Base-by-base conservation (phyloP, 2,888 invertebrate species). In the Rhingia rostrata region DNA sequence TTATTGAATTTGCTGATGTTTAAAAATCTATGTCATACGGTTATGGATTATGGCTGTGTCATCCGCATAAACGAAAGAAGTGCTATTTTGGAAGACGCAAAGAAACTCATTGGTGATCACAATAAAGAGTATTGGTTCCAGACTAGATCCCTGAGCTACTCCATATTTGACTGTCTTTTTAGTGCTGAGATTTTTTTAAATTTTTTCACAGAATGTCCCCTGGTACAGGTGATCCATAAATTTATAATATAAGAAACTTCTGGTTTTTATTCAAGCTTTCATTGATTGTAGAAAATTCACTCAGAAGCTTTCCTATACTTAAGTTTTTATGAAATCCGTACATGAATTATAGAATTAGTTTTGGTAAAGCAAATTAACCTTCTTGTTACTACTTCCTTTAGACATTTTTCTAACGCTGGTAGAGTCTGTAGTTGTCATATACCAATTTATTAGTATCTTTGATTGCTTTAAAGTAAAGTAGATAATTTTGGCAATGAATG, bases 121-220 rank as follows among this genome's bases (percentile, higher is more conserved):
- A n/a, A 73, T 63, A 6, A 45, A 73, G 6, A 73, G 22, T 10
- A 69, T n/a, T 12, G 41, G 54, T 4, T 43, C 67, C 14, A 72
- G 12, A 30, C 54, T 53, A 10, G 35, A 63, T n/a, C 72, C 30
- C 12, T 72, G 61, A 5, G 14, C 61, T 9, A 72, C 54, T 35
- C 54, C 53, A 9, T 49, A 37, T n/a, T 61, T n/a, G 3, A 39
- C 39, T 10, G 5, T 1, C n/a, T 9, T n/a, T 10, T 41, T 9
- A 9, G 3, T 9, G 5, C 69, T 47, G 10, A 37, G 6, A 10
- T 7, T 37, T 4, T 39, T n/a, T 0, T 39, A 4, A 9, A 53
- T n/a, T 35, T 35, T 35, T 4, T 39, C 64, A 7, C 37, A 32
- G 30, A 47, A 32, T 2, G 4, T 30, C 12, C 22, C 6, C 5